Evolutionary conservation across 2,113 vertebrate genomes (phyloP).

Genomic region (Struthidea cinerea): DNA sequence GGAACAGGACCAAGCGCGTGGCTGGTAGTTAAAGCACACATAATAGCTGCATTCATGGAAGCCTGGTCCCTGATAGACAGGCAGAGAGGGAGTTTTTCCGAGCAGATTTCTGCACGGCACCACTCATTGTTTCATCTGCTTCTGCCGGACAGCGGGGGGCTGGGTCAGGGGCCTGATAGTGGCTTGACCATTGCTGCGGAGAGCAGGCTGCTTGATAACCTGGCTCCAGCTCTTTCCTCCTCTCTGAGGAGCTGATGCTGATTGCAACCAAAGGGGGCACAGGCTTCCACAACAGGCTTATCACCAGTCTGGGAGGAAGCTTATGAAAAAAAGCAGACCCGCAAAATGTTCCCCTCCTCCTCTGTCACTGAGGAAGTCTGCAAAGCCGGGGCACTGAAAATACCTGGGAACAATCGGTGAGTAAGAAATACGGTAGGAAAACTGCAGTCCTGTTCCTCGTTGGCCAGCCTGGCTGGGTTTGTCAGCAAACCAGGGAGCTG

Average conservation of each 20-base stretch:
- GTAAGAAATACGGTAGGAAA: neutral
- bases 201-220: neutral
- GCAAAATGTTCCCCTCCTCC: neutral
- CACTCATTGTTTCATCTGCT: neutral
- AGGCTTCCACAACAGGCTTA: neutral
- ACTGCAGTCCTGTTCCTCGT: neutral
- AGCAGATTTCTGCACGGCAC: neutral
- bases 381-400: neutral
- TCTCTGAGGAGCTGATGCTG: neutral
- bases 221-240: neutral
- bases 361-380: neutral
- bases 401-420: neutral
- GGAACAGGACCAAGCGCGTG: neutral
- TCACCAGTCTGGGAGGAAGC: neutral
- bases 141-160: neutral
- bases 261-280: neutral
- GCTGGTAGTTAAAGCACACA: neutral
- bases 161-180: neutral
- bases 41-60: constrained; percentile 13
- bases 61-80: neutral
- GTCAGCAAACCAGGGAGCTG: neutral
- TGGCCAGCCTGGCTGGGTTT: neutral
- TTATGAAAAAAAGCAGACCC: neutral
- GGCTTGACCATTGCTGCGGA: neutral
- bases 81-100: neutral